Base-by-base conservation (phyloP, 2,888 invertebrate species). In the Zygogramma bicolorata region DNA sequence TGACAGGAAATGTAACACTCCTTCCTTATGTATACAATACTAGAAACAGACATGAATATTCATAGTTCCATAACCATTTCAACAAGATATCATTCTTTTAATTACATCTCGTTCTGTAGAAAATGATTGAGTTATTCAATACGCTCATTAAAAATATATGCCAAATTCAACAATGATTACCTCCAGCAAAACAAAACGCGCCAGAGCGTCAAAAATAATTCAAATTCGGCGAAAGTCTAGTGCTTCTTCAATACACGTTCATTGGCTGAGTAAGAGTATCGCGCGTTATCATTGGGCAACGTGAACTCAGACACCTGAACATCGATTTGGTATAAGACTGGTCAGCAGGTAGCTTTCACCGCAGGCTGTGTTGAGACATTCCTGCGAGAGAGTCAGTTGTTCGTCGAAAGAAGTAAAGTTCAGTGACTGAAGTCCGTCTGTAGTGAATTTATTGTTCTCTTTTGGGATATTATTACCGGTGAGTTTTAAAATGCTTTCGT, bases 251-350 rank as follows among this genome's bases (percentile, higher is more conserved):
- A 31, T 3, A 22, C 8, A 22, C 29, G 75, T 77, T 80, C 29
- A 79, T 78, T 80, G 78, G 80, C 60, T 57, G 68, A 77, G 70
- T 75, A 69, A n/a, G 65, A 63, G 27, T 59, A 7, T 29, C 53
- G 25, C 13, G 71, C 57, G 31, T 31, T 72, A n/a, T 65, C 46
- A 80, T 80, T 80, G 80, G 80, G 66, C 53, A 65, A 62, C 49
- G 61, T 68, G 71, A 58, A 77, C 65, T 78, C 77, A 78, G 58
- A 65, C 65, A 79, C 79, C 79, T 78, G 78, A 80, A 80, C 79
- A 76, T 53, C 61, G 61, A 69, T 76, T 78, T 53, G 77, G 76
- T 80, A 80, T 80, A 80, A 80, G 80, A 79, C 74, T 61, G 68
- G 69, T 58, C 65, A 58, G 38, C 46, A 22, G 65, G 46, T 57